These are phyloP conservation scores for Euzetes globulus DNA, from an alignment of 2,888 invertebrate species.

Conservation along the genomic window DNA sequence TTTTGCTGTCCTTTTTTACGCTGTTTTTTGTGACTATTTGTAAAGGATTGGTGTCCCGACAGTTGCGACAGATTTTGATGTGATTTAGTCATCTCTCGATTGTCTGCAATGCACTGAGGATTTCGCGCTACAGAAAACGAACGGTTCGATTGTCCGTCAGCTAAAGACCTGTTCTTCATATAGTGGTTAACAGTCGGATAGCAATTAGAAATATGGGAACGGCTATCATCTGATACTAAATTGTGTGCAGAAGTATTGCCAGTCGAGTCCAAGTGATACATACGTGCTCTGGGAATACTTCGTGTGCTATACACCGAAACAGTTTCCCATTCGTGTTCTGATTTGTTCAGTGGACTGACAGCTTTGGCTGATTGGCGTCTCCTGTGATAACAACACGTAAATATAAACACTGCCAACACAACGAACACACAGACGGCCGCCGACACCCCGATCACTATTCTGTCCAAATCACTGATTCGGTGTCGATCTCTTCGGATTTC, in stretches of 20 bases:
- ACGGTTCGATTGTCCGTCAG: constrained; percentile 81
- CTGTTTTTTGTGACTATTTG: constrained; percentile 35
- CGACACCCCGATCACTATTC: constrained; percentile 85
- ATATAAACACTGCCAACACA: constrained; percentile 78
- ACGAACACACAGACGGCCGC: constrained; percentile 88
- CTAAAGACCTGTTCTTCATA: constrained; percentile 52
- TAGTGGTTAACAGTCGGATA: constrained; percentile 48
- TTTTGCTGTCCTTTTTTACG: constrained; percentile 38
- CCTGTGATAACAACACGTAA: constrained; percentile 63
- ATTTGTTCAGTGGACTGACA: constrained; percentile 53
- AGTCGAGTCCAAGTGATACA: constrained; percentile 56
- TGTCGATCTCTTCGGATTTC: constrained; percentile 53
- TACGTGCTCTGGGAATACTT: constrained; percentile 77
- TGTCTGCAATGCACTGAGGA: neutral
- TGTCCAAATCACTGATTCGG: constrained; percentile 61
- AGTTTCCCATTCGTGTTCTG: constrained; percentile 65
- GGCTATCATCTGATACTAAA: constrained; percentile 59
- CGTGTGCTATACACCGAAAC: constrained; percentile 84
- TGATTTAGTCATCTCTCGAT: constrained; percentile 27
- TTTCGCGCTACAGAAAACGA: constrained; percentile 62
- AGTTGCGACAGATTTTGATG: constrained; percentile 5
- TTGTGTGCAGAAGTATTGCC: constrained; percentile 36
- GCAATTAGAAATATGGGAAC: constrained; percentile 60
- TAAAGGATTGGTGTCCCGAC: neutral
- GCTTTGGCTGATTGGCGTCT: constrained; percentile 27